Conservation (phyloP, 2,888 invertebrate genomes). For the Sminthurides aquaticus region DNA sequence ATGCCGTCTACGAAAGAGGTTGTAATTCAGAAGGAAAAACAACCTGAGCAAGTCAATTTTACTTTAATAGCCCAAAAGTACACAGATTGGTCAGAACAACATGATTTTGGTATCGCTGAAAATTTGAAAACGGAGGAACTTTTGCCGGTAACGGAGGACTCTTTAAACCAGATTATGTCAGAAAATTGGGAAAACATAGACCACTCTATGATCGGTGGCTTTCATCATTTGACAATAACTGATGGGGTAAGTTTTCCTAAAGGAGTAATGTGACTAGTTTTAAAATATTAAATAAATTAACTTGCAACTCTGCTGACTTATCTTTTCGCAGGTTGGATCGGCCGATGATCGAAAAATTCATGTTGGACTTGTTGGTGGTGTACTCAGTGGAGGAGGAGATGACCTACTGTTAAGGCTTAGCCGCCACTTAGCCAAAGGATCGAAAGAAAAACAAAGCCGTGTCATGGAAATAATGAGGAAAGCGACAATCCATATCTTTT, state of each 20-base stretch:
- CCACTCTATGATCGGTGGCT: constrained; percentile 25
- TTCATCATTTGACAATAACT: constrained; percentile 37
- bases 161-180: constrained; percentile 27
- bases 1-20: constrained; percentile 59
- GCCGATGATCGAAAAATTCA: constrained; percentile 76
- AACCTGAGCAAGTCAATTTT: constrained; percentile 46
- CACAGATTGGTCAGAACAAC: constrained; percentile 46
- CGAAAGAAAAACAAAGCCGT: constrained; percentile 59
- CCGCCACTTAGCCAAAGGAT: constrained; percentile 68
- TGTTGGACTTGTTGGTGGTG: constrained; percentile 72
- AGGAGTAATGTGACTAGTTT: background rate
- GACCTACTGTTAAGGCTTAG: constrained; percentile 76
- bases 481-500: constrained; percentile 59
- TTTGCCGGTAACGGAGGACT: constrained; percentile 22
- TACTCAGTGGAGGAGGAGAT: constrained; percentile 75
- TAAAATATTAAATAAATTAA: too few species aligned
- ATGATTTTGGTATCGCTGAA: constrained; percentile 48
- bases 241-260: constrained; percentile 31
- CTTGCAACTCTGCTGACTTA: too few species aligned
- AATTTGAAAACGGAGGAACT: constrained; percentile 56
- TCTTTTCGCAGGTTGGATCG: constrained; percentile 58
- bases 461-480: constrained; percentile 60
- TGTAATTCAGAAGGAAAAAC: constrained; percentile 51
- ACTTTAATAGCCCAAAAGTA: constrained; percentile 45
- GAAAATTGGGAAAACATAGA: constrained; percentile 37